These are phyloP conservation scores for Rhynchomys soricoides DNA, from an alignment of 2,113 vertebrate genomes.

Conservation along the genomic window DNA sequence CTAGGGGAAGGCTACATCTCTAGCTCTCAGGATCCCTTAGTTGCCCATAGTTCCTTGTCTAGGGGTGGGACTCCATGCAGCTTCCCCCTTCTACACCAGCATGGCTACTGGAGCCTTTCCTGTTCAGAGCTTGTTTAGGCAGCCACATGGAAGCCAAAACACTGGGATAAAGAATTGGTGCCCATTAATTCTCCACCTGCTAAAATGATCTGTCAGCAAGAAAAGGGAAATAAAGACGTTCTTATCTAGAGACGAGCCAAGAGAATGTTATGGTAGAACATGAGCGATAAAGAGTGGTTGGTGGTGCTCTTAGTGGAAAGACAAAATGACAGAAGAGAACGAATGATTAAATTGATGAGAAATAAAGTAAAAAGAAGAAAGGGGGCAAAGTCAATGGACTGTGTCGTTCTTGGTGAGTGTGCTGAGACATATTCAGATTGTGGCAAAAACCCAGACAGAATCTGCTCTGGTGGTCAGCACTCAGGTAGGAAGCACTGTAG, in stretches of 20 bases:
- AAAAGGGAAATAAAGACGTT: neutral
- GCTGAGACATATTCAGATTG: neutral
- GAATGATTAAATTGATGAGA: neutral
- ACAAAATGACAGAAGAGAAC: neutral
- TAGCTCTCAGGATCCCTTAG: neutral
- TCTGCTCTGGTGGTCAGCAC: neutral
- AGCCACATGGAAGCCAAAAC: neutral
- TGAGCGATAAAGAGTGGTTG: neutral
- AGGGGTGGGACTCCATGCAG: neutral
- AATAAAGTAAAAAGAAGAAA: neutral
- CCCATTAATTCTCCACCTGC: neutral
- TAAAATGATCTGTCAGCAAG: constrained; percentile 1
- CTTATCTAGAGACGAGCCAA: neutral
- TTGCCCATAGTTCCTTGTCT: neutral
- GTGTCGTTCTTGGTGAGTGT: neutral
- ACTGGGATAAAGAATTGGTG: neutral
- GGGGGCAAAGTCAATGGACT: neutral
- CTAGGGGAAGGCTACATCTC: neutral
- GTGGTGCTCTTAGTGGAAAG: neutral
- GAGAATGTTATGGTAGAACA: neutral
- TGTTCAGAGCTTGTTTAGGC: neutral
- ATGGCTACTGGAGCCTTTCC: neutral
- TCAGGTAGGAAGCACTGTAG: neutral
- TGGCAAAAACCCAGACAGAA: neutral
- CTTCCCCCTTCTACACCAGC: neutral